Percentiles rank a stretch among this genome's conserved stretches.
Evolutionary conservation across 2,888 invertebrate genomes (phyloP).

Genomic region (Bembecia ichneumoniformis): DNA sequence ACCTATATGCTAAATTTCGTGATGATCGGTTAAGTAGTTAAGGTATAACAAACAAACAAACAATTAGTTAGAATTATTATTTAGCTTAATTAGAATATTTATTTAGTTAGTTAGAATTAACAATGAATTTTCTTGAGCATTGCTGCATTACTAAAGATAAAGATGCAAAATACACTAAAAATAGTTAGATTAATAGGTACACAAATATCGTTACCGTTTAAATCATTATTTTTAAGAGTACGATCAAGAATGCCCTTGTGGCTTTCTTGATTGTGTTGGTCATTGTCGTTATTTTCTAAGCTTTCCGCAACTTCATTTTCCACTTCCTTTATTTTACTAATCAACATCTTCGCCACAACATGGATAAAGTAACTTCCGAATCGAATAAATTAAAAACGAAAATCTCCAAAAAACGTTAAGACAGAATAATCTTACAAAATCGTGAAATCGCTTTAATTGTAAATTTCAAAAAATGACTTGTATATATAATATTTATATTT

Average conservation of each 20-base stretch:
- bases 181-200: not conserved
- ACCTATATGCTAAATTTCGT: too few relatives aligned
- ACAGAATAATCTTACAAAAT: conserved; percentile 37
- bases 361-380: conserved; percentile 24
- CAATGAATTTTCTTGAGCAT: too few relatives aligned
- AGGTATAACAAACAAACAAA: too few relatives aligned
- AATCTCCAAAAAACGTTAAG: conserved; percentile 22
- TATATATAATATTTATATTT: too few relatives aligned
- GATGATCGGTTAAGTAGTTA: too few relatives aligned
- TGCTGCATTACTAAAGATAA: too few relatives aligned
- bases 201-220: not conserved
- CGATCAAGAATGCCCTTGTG: too few relatives aligned
- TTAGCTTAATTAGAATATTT: too few relatives aligned
- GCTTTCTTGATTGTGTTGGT: not conserved
- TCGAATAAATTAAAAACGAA: conserved; percentile 19
- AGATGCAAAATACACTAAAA: not conserved
- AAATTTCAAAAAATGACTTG: not conserved
- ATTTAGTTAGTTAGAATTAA: too few relatives aligned
- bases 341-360: conserved; percentile 42
- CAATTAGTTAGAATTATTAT: too few relatives aligned
- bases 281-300: not conserved
- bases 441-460: conserved; percentile 28
- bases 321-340: conserved; percentile 36
- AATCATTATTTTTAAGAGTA: not conserved
- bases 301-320: conserved; percentile 14